Percentiles rank a stretch among this genome's conserved stretches.
phyloP scores from a whole-genome alignment of 2,888 invertebrate genomes.

The Eristalis intricaria region DNA sequence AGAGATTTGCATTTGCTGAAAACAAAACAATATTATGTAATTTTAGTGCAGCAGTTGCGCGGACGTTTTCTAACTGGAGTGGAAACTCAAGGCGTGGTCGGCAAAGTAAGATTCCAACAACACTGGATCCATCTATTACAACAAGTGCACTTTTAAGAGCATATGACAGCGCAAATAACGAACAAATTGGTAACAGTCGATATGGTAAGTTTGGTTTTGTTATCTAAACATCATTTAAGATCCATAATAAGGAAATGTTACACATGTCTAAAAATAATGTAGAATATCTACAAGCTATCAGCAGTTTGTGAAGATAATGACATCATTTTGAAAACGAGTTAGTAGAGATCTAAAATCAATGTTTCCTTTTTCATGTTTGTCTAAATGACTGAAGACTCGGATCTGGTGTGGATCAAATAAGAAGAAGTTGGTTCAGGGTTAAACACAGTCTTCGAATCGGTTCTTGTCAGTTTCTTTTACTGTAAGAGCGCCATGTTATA shows the following conservation, averaged over 20 bases:
- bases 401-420: too few relatives aligned
- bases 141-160: slow-evolving; percentile 86
- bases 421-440: too few relatives aligned
- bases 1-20: neutral
- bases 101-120: slow-evolving; percentile 83
- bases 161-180: slow-evolving; percentile 84
- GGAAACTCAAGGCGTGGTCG: slow-evolving; percentile 87
- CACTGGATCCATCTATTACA: slow-evolving; percentile 89
- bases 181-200: slow-evolving; percentile 79
- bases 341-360: too few relatives aligned
- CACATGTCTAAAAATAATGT: too few relatives aligned
- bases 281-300: too few relatives aligned
- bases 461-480: neutral
- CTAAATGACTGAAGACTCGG: too few relatives aligned
- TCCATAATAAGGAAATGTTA: neutral
- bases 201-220: slow-evolving; percentile 79
- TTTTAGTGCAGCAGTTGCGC: slow-evolving; percentile 88
- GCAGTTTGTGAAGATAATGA: too few relatives aligned
- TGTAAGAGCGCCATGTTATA: neutral
- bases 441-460: too few relatives aligned
- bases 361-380: too few relatives aligned
- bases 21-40: slow-evolving; percentile 34
- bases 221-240: neutral
- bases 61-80: slow-evolving; percentile 87
- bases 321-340: too few relatives aligned